A percentile compares a stretch with the other conserved stretches of the same genome.
These are phyloP conservation scores for Poeciliopsis paucimaculata DNA, from an alignment of 2,797 vertebrate genomes.

Conservation along the genomic window DNA sequence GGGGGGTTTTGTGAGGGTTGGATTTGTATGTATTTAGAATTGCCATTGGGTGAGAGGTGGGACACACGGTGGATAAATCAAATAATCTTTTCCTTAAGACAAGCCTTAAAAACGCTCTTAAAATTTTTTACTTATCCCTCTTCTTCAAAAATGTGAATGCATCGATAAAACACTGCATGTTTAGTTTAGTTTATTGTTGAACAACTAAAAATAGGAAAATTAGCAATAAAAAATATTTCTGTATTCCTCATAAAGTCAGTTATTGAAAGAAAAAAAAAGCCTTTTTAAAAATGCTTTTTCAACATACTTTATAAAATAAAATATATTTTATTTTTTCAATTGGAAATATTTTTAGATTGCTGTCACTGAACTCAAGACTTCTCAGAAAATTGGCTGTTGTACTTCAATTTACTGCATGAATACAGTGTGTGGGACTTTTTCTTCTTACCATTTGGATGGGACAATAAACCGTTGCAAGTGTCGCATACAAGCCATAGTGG, in stretches of 20 bases:
- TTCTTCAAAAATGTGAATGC: neutral
- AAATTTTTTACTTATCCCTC: neutral
- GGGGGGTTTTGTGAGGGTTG: neutral
- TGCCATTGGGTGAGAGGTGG: neutral
- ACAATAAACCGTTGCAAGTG: neutral
- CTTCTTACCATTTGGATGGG: neutral
- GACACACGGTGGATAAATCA: neutral
- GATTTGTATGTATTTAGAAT: neutral
- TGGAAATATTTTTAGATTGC: neutral
- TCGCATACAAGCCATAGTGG: neutral
- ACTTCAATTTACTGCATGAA: neutral
- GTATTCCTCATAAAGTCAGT: neutral
- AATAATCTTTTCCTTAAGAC: neutral
- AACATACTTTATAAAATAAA: neutral
- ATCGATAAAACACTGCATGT: neutral
- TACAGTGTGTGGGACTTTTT: neutral
- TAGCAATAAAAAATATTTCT: neutral
- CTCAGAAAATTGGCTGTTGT: neutral
- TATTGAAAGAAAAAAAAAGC: no score
- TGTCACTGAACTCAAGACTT: neutral
- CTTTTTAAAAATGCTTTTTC: no score
- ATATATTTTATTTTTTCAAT: neutral
- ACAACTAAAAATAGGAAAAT: neutral
- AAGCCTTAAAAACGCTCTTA: neutral
- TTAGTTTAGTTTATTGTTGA: neutral